Conservation (phyloP, 1,140 invertebrate species). For the Bilobella aurantiaca region DNA sequence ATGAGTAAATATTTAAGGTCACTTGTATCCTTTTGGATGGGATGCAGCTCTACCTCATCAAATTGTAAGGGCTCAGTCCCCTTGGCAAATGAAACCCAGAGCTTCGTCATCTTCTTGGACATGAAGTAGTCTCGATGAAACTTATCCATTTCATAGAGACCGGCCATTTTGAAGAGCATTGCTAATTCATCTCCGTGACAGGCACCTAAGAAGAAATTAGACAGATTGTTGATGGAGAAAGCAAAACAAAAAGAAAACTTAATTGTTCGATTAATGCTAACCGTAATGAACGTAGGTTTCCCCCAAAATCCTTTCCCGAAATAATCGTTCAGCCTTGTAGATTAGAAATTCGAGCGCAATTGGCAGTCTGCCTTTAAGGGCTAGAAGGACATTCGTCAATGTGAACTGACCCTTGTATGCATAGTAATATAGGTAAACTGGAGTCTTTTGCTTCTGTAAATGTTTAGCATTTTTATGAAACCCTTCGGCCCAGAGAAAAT, state of each 20-base stretch:
- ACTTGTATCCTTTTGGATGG: neutral
- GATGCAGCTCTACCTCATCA: conserved; percentile 13
- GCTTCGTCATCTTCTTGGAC: conserved; percentile 3
- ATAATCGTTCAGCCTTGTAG: neutral
- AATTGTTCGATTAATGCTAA: neutral
- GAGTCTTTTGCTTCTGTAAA: conserved; percentile 6
- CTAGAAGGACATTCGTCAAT: conserved; percentile 6
- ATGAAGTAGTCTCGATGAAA: neutral
- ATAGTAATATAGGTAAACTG: conserved; percentile 21
- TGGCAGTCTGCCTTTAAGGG: neutral
- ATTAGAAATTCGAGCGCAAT: neutral
- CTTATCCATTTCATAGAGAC: neutral
- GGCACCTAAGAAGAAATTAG: conserved; percentile 4
- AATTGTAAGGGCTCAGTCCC: conserved; percentile 12
- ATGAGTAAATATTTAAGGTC: conserved; percentile 18
- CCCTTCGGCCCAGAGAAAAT: neutral
- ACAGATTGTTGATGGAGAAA: neutral
- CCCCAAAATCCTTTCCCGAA: conserved; percentile 3
- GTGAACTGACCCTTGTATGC: conserved; percentile 6
- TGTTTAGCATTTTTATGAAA: conserved; percentile 4
- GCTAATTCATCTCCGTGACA: conserved; percentile 18
- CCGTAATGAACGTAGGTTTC: conserved; percentile 1
- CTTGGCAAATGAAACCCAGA: conserved; percentile 8
- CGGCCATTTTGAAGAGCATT: conserved; percentile 5
- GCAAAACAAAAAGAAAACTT: neutral